These are phyloP conservation scores for Trogon melanurus DNA, from an alignment of 2,113 vertebrate species.

Conservation along the genomic window DNA sequence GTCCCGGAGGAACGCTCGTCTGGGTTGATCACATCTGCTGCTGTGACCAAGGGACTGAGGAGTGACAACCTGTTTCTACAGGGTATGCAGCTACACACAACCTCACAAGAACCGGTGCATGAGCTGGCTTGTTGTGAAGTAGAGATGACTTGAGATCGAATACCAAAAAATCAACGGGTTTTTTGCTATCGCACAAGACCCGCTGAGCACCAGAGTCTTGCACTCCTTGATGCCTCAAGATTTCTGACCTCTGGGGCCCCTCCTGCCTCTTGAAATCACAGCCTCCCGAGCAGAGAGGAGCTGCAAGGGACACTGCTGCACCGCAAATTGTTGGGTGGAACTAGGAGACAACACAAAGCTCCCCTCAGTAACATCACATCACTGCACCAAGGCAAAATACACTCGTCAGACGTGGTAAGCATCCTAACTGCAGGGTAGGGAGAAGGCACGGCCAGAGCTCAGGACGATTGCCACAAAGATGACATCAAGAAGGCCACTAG, in stretches of 20 bases:
- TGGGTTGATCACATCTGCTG: not conserved
- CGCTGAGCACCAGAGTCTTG: not conserved
- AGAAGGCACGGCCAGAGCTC: not conserved
- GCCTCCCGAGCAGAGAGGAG: not conserved
- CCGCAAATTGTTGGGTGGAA: not conserved
- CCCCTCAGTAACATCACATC: not conserved
- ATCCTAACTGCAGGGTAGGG: not conserved
- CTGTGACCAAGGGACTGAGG: not conserved
- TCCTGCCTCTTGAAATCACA: not conserved
- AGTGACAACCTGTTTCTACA: not conserved
- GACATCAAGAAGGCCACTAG: not conserved
- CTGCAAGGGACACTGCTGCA: not conserved
- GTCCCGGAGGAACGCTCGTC: not conserved
- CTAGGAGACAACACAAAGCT: not conserved
- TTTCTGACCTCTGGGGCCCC: not conserved
- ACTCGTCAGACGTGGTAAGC: not conserved
- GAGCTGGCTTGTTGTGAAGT: not conserved
- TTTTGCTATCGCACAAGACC: not conserved
- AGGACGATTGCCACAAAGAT: not conserved
- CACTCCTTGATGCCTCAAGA: not conserved
- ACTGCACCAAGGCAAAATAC: not conserved
- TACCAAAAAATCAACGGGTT: not conserved
- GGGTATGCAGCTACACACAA: not conserved
- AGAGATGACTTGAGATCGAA: not conserved
- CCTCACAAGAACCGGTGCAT: rapidly evolving